These are phyloP conservation scores for Nomia melanderi DNA, from an alignment of 1,140 invertebrate genomes.

Conservation along the genomic window DNA sequence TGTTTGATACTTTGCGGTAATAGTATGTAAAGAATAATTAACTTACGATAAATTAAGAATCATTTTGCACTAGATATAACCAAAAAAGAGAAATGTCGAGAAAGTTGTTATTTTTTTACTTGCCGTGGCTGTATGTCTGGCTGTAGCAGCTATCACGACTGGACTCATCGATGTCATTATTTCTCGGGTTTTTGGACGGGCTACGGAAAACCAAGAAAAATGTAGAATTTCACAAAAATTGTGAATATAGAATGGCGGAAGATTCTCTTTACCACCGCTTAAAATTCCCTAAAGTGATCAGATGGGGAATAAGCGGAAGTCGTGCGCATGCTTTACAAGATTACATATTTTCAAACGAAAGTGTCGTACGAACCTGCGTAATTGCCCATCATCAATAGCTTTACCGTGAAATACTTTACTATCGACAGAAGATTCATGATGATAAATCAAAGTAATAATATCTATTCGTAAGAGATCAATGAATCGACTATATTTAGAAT, in stretches of 20 bases:
- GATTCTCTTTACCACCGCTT: constrained; percentile 27
- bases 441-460: background rate
- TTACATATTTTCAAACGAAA: constrained; percentile 23
- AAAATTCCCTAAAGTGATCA: constrained; percentile 33
- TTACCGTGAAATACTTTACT: background rate
- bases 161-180: constrained; percentile 83
- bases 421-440: background rate
- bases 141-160: constrained; percentile 88
- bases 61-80: constrained; percentile 41
- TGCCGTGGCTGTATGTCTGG: constrained; percentile 90
- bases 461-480: background rate
- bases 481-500: background rate
- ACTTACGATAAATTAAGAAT: constrained; percentile 51
- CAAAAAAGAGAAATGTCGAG: too few species aligned
- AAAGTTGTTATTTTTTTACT: constrained; percentile 73
- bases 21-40: constrained; percentile 42
- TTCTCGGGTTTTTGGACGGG: constrained; percentile 55
- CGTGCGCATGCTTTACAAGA: constrained; percentile 41
- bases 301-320: constrained; percentile 5
- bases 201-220: constrained; percentile 57
- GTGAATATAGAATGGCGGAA: constrained; percentile 48
- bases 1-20: background rate
- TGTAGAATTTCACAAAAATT: constrained; percentile 50
- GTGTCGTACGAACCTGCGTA: background rate
- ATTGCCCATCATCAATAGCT: background rate